Percentiles rank a stretch among this genome's conserved stretches.
Conservation (phyloP, 2,797 vertebrate species). For the Spondyliosoma cantharus region DNA sequence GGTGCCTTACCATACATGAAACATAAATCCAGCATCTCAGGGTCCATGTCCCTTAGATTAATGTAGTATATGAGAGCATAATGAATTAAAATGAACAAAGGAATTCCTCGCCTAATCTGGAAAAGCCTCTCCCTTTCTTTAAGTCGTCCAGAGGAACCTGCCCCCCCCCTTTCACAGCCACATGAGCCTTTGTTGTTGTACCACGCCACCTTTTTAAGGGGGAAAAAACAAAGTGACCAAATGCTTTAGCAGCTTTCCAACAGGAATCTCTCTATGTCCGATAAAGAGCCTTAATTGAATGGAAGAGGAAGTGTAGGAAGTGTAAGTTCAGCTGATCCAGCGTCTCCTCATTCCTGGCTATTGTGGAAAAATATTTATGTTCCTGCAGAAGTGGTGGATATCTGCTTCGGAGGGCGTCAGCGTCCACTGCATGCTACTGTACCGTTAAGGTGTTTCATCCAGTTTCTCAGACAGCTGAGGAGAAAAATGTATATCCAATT, state of each 20-base stretch:
- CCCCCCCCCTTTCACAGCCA: conserved; percentile 24
- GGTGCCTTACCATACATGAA: neutral
- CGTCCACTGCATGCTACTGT: conserved; percentile 16
- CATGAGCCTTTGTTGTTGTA: conserved; percentile 76
- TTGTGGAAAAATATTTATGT: conserved; percentile 78
- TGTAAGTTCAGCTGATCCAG: conserved; percentile 76
- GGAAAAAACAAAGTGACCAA: conserved; percentile 64
- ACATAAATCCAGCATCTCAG: neutral
- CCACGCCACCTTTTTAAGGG: conserved; percentile 36
- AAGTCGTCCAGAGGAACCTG: conserved; percentile 43
- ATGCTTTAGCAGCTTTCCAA: conserved; percentile 68
- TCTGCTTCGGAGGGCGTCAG: conserved; percentile 58
- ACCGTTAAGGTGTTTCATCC: conserved; percentile 15
- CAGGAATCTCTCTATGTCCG: conserved; percentile 78
- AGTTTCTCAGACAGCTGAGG: conserved; percentile 24
- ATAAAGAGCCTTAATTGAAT: conserved; percentile 84
- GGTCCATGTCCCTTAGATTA: neutral
- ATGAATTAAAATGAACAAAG: conserved; percentile 56
- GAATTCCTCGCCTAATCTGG: conserved; percentile 58
- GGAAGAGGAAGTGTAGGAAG: conserved; percentile 83
- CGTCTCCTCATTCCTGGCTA: conserved; percentile 54
- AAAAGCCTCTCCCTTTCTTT: conserved; percentile 52
- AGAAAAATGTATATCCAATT: conserved; percentile 35
- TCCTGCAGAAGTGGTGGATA: conserved; percentile 65
- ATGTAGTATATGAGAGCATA: conserved; percentile 8